Evolutionary conservation across 1,140 invertebrate species (phyloP).

Genomic region (Dysdera silvatica): DNA sequence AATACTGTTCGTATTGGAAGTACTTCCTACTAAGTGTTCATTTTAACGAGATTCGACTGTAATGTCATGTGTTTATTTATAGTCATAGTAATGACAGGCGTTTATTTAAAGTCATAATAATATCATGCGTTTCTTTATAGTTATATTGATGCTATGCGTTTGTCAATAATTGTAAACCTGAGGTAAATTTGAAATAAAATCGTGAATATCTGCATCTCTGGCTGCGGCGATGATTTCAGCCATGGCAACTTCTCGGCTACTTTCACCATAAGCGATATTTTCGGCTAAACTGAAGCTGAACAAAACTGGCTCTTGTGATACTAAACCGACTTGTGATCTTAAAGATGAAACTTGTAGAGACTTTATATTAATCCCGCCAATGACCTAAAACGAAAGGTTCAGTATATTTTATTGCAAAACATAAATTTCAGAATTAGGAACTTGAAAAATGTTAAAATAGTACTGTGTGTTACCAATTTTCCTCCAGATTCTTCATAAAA

Average conservation of each 20-base stretch:
- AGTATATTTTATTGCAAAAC: background rate
- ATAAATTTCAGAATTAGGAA: too few species aligned
- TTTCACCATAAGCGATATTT: slow-evolving; percentile 47
- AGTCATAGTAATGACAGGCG: too few species aligned
- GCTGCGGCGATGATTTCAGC: slow-evolving; percentile 52
- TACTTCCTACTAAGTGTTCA: too few species aligned
- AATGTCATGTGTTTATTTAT: too few species aligned
- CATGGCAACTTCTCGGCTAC: slow-evolving; percentile 35
- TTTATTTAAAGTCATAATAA: too few species aligned
- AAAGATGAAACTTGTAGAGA: slow-evolving; percentile 57
- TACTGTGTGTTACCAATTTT: too few species aligned
- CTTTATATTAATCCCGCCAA: slow-evolving; percentile 42
- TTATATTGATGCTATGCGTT: too few species aligned
- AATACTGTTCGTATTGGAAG: too few species aligned
- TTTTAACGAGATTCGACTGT: too few species aligned
- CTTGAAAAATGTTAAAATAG: too few species aligned
- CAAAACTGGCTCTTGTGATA: slow-evolving; percentile 57
- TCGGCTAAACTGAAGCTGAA: slow-evolving; percentile 50
- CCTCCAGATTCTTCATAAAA: slow-evolving; percentile 68
- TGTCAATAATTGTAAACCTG: too few species aligned
- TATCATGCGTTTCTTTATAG: too few species aligned
- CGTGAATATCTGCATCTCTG: slow-evolving; percentile 63
- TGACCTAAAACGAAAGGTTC: background rate
- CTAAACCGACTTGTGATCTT: slow-evolving; percentile 46
- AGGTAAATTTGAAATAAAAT: slow-evolving; percentile 59